Conservation (phyloP, 2,113 vertebrate species). For the Paradisaea rubra region DNA sequence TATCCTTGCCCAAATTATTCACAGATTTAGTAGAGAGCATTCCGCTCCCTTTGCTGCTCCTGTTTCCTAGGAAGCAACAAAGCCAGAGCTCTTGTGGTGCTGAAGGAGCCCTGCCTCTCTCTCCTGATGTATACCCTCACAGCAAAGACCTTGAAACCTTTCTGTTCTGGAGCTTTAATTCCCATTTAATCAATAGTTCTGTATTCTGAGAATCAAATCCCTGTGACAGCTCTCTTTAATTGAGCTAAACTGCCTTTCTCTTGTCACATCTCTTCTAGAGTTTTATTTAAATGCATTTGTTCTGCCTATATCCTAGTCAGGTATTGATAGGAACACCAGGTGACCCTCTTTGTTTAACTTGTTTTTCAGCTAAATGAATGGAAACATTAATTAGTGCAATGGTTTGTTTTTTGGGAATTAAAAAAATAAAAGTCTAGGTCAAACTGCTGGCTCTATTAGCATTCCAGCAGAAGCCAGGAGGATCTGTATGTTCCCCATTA, state of each 20-base stretch:
- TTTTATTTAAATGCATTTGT: slow-evolving; percentile 27
- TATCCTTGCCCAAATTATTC: not conserved
- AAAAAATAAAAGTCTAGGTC: not conserved
- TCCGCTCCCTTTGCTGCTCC: slow-evolving; percentile 25
- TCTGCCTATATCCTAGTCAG: slow-evolving; percentile 6
- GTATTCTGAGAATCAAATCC: slow-evolving; percentile 47
- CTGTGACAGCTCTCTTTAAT: slow-evolving; percentile 49
- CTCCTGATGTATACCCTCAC: slow-evolving; percentile 3
- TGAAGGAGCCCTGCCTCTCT: slow-evolving; percentile 13
- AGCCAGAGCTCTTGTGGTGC: not conserved
- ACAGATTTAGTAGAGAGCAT: not conserved
- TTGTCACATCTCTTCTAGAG: slow-evolving; percentile 38
- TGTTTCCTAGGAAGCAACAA: slow-evolving; percentile 49
- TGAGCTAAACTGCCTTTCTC: slow-evolving; percentile 50
- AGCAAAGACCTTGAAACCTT: slow-evolving; percentile 52
- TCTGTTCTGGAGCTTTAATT: slow-evolving; percentile 41
- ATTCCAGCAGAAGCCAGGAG: not conserved
- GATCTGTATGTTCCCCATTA: slow-evolving; percentile 12
- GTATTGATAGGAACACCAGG: slow-evolving; percentile 7
- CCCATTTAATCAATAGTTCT: slow-evolving; percentile 39
- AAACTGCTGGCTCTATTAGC: not conserved
- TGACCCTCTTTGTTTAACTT: slow-evolving; percentile 52
- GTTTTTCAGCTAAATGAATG: slow-evolving; percentile 38
- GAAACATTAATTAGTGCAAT: slow-evolving; percentile 44
- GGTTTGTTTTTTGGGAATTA: not conserved